Evolutionary conservation across 2,888 invertebrate species (phyloP).

Genomic region (Nymphalis c-album): DNA sequence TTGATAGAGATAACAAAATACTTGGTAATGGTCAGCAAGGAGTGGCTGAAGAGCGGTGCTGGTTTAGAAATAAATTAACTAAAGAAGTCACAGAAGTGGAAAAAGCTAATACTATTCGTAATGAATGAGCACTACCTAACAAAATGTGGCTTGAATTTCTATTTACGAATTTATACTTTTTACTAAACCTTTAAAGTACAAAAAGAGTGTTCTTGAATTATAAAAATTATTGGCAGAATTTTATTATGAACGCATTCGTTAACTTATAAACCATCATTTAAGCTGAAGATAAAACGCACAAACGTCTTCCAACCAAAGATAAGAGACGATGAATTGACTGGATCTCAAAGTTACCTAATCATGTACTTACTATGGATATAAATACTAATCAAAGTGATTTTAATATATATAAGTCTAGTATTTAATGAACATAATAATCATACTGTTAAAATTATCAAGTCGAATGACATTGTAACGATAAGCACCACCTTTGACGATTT

Average conservation of each 20-base stretch:
- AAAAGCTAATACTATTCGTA: not conserved
- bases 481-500: conserved; percentile 50
- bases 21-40: not conserved
- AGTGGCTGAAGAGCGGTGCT: not conserved
- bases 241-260: no score
- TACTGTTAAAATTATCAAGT: not conserved
- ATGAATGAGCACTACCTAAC: not conserved
- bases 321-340: not conserved
- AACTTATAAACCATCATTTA: not conserved
- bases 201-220: conserved; percentile 3
- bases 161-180: conserved; percentile 6
- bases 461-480: not conserved
- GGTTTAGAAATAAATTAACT: not conserved
- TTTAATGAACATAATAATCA: not conserved
- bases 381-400: conserved; percentile 19
- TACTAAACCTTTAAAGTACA: conserved; percentile 6
- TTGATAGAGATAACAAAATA: not conserved
- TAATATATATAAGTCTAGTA: not conserved
- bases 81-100: not conserved
- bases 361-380: not conserved
- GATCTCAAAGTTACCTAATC: not conserved
- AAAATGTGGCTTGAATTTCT: not conserved
- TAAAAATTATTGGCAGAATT: not conserved
- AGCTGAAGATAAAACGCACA: conserved; percentile 6
- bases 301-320: conserved; percentile 13